A percentile compares a stretch with the other conserved stretches of the same genome.
Evolutionary conservation across 35 echinoderm and acorn worm species (phyloP).

Genomic region (Heliocidaris tuberculata): DNA sequence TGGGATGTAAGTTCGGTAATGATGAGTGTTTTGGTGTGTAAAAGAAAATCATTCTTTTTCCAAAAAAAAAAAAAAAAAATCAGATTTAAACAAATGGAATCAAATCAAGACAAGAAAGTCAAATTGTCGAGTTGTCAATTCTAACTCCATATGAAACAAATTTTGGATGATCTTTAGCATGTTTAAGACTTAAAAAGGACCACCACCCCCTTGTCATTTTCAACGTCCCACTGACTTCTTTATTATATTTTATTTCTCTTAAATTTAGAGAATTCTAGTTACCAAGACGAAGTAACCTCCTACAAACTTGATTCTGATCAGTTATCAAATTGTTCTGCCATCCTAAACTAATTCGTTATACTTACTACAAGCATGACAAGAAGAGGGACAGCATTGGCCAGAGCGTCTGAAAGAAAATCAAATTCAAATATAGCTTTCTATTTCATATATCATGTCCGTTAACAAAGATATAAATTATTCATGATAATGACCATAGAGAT

Average conservation of each 20-base stretch:
- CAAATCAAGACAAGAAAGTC: neutral
- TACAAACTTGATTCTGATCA: neutral
- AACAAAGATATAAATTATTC: no score
- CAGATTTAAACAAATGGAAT: neutral
- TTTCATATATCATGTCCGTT: neutral
- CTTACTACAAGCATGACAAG: conserved; percentile 58
- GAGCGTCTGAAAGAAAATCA: conserved; percentile 32
- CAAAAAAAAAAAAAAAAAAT: no score
- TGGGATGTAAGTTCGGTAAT: no score
- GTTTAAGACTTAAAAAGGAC: neutral
- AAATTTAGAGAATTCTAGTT: neutral
- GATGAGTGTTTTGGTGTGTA: no score
- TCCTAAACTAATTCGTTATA: neutral
- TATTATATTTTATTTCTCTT: neutral
- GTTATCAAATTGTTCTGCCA: neutral
- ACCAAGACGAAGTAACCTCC: neutral
- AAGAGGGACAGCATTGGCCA: conserved; percentile 51
- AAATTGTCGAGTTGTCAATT: neutral
- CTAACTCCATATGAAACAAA: neutral
- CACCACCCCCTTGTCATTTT: neutral
- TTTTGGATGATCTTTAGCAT: neutral
- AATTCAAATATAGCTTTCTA: neutral
- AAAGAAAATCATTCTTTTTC: no score
- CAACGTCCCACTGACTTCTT: neutral
- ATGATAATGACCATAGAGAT: no score